Base-by-base conservation (phyloP, 2,888 invertebrate genomes). In the Agonopterix alstromeriana region DNA sequence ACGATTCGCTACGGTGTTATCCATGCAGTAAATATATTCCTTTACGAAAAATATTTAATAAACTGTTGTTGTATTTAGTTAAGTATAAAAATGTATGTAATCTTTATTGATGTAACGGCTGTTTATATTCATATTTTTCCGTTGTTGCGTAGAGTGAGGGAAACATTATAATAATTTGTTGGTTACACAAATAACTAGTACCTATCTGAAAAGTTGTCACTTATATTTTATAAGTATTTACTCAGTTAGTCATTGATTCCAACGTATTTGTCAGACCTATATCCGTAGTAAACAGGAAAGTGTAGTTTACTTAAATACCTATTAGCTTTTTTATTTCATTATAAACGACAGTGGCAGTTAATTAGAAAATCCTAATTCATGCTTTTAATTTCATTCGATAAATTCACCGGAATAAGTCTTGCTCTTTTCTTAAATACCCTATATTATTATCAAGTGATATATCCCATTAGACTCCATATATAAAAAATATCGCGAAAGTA, bases 21-120 rank as follows among this genome's bases (percentile, higher is more conserved):
- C 60, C 66, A 68, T 68, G 71, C 70, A 64, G 65, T 77, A 72
- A 63, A 65, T 68, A 64, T 61, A 65, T 56, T 65, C 62, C 56
- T 57, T 67, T 60, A 68, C 60, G 68, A 70, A 73, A 71, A 68
- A 67, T 69, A 69, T 61, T 60, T 57, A 58, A 54, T 60, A 56
- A 54, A 61, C 51, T 51, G 46, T 51, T 27, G 48, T 36, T 50
- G 47, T 44, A 48, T 57, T 59, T 58, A 63, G 55, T 58, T 50
- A 58, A 58, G 61, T 66, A 63, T 65, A 65, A 62, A 65, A 63
- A 60, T 53, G 55, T 60, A 56, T 55, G 55, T 46, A 27, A 50
- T 60, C 51, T 61, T 52, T 54, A 52, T 56, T 55, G 48, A 48
- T 12, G 51, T 51, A 55, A 55, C 48, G 45, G 51, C 54, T 48